A percentile compares a stretch with the other conserved stretches of the same genome.
Conservation (phyloP, 2,797 vertebrate genomes). For the Uromys caudimaculatus region DNA sequence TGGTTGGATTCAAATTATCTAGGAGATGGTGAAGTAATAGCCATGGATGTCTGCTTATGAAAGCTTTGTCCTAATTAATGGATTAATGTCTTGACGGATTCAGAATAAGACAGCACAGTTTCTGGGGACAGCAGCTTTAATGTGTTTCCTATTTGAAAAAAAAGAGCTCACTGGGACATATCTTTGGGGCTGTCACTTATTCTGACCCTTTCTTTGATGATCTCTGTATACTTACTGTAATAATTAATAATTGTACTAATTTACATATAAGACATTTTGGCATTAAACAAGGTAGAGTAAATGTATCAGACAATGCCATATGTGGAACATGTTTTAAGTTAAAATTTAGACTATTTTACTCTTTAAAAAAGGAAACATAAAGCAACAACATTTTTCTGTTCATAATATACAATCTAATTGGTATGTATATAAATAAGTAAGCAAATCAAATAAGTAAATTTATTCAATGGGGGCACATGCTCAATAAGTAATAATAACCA, state of each 20-base stretch:
- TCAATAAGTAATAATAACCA: background rate
- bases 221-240: constrained; percentile 47
- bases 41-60: background rate
- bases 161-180: background rate
- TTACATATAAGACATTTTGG: constrained; percentile 81
- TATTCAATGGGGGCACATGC: background rate
- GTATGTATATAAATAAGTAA: background rate
- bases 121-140: background rate
- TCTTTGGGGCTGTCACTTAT: background rate
- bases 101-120: background rate
- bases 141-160: background rate
- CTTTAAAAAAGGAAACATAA: constrained; percentile 66
- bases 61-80: background rate
- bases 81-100: background rate
- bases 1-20: background rate
- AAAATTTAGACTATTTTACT: constrained; percentile 78
- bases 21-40: background rate
- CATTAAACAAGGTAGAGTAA: constrained; percentile 73
- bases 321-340: constrained; percentile 79
- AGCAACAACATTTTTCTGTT: background rate
- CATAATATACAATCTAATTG: background rate
- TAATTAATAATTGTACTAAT: constrained; percentile 58
- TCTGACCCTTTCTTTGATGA: background rate
- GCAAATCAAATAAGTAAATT: background rate
- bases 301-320: constrained; percentile 81